phyloP scores from a whole-genome alignment of 2,888 invertebrate genomes.

The Tipula lateralis region DNA sequence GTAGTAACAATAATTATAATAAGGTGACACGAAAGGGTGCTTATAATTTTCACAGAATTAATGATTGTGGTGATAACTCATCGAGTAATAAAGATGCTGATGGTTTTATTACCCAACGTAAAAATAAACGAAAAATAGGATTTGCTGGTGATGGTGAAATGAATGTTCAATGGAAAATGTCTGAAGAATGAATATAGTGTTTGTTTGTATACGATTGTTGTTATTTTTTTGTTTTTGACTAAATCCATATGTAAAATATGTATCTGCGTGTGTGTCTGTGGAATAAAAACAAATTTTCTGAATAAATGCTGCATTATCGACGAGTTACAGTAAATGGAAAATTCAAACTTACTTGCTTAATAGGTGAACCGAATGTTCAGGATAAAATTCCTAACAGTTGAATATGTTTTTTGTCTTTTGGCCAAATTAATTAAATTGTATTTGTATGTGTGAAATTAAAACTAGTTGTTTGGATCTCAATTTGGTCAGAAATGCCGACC shows the following conservation, averaged over 20 bases:
- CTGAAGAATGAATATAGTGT: background rate
- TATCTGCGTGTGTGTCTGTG: background rate
- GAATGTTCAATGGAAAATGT: background rate
- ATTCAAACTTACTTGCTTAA: too few species aligned
- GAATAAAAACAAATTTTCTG: background rate
- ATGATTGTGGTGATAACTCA: background rate
- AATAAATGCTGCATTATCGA: background rate
- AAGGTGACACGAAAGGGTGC: conserved; percentile 28
- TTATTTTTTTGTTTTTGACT: background rate
- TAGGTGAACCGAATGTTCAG: too few species aligned
- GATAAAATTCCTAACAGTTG: too few species aligned
- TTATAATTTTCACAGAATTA: conserved; percentile 29
- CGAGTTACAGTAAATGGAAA: too few species aligned
- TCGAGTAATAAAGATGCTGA: background rate
- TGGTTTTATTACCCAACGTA: background rate
- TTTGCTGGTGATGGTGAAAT: background rate
- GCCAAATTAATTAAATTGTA: too few species aligned
- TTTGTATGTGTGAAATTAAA: too few species aligned
- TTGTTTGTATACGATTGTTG: background rate
- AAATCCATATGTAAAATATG: background rate
- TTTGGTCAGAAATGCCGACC: background rate
- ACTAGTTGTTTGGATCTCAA: background rate
- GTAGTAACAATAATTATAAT: background rate
- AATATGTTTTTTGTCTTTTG: too few species aligned
- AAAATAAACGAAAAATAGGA: background rate